Conservation (phyloP, 2,888 invertebrate species). For the Phengaris alcon region DNA sequence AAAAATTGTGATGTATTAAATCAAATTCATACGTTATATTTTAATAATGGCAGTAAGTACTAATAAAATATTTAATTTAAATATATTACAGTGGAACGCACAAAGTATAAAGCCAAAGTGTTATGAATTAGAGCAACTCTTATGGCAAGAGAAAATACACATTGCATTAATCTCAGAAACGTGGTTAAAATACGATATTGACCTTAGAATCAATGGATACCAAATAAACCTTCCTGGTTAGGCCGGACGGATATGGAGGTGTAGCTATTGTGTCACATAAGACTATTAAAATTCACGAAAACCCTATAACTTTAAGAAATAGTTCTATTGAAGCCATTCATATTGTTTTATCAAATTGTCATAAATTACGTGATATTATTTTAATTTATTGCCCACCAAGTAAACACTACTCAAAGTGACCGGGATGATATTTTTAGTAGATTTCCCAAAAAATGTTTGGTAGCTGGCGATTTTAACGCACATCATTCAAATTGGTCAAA, state of each 20-base stretch:
- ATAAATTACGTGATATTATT: slow-evolving; percentile 37
- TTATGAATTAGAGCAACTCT: too few relatives aligned
- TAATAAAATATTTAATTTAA: too few relatives aligned
- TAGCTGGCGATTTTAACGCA: slow-evolving; percentile 42
- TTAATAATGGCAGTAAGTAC: too few relatives aligned
- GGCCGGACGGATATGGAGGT: slow-evolving; percentile 38
- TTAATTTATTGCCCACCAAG: slow-evolving; percentile 39
- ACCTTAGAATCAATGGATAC: too few relatives aligned
- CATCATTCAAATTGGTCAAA: slow-evolving; percentile 44
- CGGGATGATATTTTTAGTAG: slow-evolving; percentile 40
- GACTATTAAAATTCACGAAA: slow-evolving; percentile 33
- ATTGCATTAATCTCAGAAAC: too few relatives aligned
- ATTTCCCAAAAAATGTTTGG: slow-evolving; percentile 32
- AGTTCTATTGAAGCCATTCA: slow-evolving; percentile 36
- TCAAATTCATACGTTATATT: too few relatives aligned
- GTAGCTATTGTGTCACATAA: slow-evolving; percentile 41
- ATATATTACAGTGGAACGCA: too few relatives aligned
- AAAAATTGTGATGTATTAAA: too few relatives aligned
- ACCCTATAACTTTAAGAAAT: neutral
- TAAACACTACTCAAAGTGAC: slow-evolving; percentile 34
- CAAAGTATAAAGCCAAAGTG: too few relatives aligned
- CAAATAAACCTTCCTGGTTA: too few relatives aligned
- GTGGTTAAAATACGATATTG: too few relatives aligned
- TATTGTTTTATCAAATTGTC: slow-evolving; percentile 40
- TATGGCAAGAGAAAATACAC: too few relatives aligned